These are phyloP conservation scores for Hestina assimilis DNA, from an alignment of 1,140 invertebrate species.

Conservation along the genomic window DNA sequence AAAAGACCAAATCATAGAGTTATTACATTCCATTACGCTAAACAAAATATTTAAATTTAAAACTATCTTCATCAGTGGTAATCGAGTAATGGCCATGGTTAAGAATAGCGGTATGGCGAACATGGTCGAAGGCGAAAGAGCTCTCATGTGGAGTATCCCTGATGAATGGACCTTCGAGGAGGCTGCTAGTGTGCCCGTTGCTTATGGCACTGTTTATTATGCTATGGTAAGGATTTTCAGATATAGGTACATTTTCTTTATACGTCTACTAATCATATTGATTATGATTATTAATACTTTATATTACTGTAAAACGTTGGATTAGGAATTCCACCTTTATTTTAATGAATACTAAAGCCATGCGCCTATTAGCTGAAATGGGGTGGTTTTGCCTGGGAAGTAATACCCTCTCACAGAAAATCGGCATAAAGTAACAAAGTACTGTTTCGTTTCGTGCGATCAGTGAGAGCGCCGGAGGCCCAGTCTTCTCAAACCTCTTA, in stretches of 20 bases:
- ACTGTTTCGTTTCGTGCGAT: no score
- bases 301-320: no score
- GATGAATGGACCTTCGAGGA: conserved; percentile 89
- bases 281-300: no score
- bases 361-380: no score
- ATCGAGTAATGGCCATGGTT: conserved; percentile 85
- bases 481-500: no score
- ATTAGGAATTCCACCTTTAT: no score
- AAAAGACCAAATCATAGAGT: not conserved
- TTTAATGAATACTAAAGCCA: no score
- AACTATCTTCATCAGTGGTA: conserved; percentile 68
- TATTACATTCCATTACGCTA: not conserved
- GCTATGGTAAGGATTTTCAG: conserved; percentile 80
- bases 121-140: conserved; percentile 78
- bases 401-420: no score
- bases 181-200: conserved; percentile 92
- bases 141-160: conserved; percentile 88
- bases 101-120: conserved; percentile 80
- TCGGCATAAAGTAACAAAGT: no score
- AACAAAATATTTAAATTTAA: not conserved
- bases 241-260: not conserved
- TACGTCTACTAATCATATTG: no score
- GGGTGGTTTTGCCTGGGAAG: no score
- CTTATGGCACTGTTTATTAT: conserved; percentile 92
- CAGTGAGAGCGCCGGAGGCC: no score